Percentiles rank a stretch among this genome's conserved stretches.
Conservation (phyloP, 2,113 vertebrate genomes). For the Rhinopomastus cyanomelas region DNA sequence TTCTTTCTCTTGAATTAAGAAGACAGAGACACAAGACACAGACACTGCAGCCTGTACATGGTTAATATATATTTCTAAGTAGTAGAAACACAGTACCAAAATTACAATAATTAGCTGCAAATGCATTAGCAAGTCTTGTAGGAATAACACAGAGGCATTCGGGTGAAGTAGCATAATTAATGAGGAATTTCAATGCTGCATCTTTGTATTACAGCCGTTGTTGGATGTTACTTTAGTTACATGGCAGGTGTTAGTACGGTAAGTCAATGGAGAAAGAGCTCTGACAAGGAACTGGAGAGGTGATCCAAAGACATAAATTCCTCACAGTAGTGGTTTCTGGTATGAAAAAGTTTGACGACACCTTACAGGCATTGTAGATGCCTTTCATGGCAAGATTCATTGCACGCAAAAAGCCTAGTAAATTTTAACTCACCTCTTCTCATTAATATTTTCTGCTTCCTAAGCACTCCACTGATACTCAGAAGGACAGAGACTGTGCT, state of each 20-base stretch:
- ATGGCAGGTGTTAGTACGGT: not conserved
- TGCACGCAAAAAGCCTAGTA: not conserved
- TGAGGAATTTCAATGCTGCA: not conserved
- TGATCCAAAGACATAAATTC: not conserved
- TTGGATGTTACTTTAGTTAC: not conserved
- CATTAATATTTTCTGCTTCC: not conserved
- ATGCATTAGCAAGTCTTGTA: not conserved
- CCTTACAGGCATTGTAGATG: not conserved
- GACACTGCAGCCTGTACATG: not conserved
- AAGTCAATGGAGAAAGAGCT: not conserved
- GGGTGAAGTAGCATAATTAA: not conserved
- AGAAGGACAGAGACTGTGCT: not conserved
- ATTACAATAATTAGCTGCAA: not conserved
- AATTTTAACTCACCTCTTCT: not conserved
- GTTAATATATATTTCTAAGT: not conserved
- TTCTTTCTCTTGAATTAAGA: too few species aligned
- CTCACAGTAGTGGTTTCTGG: not conserved
- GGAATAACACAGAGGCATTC: not conserved
- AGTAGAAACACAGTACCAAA: not conserved
- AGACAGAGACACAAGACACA: too few species aligned
- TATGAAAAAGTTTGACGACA: not conserved
- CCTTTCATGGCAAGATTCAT: not conserved
- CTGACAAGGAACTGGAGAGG: not conserved
- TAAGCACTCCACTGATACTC: not conserved
- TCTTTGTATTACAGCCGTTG: not conserved